Evolutionary conservation across 2,113 vertebrate genomes (phyloP), one percentile per base, ranked within the genome.

Genomic region (Cavia aperea): DNA sequence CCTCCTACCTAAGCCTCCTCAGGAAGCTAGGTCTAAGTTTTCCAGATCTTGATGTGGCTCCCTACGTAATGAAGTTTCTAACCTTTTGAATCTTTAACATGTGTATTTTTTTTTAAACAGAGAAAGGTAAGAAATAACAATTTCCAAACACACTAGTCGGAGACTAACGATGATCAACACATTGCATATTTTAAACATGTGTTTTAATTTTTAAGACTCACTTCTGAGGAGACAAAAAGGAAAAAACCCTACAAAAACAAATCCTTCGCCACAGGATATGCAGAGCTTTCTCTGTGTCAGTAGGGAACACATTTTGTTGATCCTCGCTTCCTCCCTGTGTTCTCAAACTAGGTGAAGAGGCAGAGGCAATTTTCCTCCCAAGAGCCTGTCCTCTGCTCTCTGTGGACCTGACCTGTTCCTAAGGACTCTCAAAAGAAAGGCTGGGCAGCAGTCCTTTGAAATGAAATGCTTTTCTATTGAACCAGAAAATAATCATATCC

Each of bases 381-480:
- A 79, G 90, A 94, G 24, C 14, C 66, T 51, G 33, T 56, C 26
- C 1, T 66, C 85, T 73, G 43, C 78, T 81, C 91, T 90, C 92
- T 70, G 1, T 2, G 84, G 86, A 86, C 68, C 75, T 95, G 78
- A 93, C 86, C 88, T 24, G 4, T 81, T 94, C 82, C 75, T 79
- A 66, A 68, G 70, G 79, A 94, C 70, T 93, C 39, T 86, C 81
- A 81, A 70, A 92, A 94, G 88, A 83, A 94, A 92, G 39, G 68
- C 39, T 21, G 33, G 31, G 60, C 58, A 46, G 68, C 86, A 39
- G 16, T 18, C 95, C 65, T 95, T 94, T 83, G 93, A 95, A 95
- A 96, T 93, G 70, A 95, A 96, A 94, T 94, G 88, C 68, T 93
- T 95, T 93, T 92, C 95, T 94, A 88, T 90, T 96, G 95, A 96